A percentile compares a stretch with the other conserved stretches of the same genome.
Evolutionary conservation across 1,140 invertebrate species (phyloP).

Genomic region (Brachionus calyciflorus): DNA sequence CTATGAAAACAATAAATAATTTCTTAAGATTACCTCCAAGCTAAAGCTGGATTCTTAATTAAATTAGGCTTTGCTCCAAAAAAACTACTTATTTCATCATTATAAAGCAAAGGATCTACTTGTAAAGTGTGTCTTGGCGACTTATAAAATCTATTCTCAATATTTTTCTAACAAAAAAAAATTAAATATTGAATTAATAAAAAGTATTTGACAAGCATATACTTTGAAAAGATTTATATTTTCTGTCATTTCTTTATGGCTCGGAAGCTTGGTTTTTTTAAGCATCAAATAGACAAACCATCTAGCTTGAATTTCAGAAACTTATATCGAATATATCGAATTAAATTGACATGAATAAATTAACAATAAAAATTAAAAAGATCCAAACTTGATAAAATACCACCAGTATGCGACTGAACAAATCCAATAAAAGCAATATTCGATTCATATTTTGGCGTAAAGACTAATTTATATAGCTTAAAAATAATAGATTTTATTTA

Average conservation of each 20-base stretch:
- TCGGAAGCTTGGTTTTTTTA: conserved; percentile 51
- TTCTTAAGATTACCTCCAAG: conserved; percentile 52
- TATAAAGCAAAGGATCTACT: conserved; percentile 56
- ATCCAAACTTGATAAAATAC: conserved; percentile 52
- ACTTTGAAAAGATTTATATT: conserved; percentile 50
- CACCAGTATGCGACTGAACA: conserved; percentile 58
- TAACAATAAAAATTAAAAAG: neutral
- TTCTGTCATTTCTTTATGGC: conserved; percentile 51
- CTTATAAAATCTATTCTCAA: conserved; percentile 51
- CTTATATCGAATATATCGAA: neutral
- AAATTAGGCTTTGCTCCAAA: conserved; percentile 55
- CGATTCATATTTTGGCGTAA: conserved; percentile 52
- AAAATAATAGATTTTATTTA: too few relatives aligned
- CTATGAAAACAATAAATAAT: neutral
- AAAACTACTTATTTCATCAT: conserved; percentile 53
- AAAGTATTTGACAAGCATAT: neutral
- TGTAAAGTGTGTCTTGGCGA: conserved; percentile 56
- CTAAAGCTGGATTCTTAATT: conserved; percentile 51
- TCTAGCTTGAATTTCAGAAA: conserved; percentile 57
- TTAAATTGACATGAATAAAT: neutral
- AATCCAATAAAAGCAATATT: conserved; percentile 57
- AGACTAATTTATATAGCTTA: conserved; percentile 59
- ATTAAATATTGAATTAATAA: neutral
- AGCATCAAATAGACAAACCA: conserved; percentile 55
- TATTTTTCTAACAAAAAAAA: conserved; percentile 3